Evolutionary conservation across 2,113 vertebrate genomes (phyloP).

Genomic region (Ceyx cyanopectus): DNA sequence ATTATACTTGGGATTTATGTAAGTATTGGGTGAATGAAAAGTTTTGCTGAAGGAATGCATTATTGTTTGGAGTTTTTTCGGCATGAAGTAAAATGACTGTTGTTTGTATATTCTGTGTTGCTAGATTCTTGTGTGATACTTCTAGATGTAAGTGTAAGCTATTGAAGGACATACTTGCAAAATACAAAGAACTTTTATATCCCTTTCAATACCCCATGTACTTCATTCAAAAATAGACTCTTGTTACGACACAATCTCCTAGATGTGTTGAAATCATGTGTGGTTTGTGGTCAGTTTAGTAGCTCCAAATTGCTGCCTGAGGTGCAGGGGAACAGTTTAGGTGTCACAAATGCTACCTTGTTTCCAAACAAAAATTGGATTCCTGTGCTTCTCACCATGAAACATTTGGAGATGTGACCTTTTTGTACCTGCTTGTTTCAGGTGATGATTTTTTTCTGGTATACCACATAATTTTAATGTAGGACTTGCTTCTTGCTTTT

Average conservation of each 20-base stretch:
- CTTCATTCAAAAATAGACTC: neutral
- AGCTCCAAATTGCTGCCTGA: constrained; percentile 11
- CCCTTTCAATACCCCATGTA: neutral
- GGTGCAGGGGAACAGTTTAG: neutral
- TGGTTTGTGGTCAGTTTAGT: constrained; percentile 31
- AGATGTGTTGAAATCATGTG: neutral
- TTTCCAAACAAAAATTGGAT: constrained; percentile 19
- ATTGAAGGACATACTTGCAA: neutral
- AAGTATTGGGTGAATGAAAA: neutral
- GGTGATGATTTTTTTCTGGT: neutral
- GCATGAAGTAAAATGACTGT: neutral
- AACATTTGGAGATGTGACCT: neutral
- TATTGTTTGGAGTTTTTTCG: neutral
- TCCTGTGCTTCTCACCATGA: neutral
- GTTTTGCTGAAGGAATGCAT: neutral
- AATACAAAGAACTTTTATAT: neutral
- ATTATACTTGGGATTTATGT: neutral
- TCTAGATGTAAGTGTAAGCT: neutral
- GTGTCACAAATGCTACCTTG: constrained; percentile 22
- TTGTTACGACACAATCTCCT: neutral
- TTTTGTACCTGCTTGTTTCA: neutral
- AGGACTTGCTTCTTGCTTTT: neutral
- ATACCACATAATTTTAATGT: neutral
- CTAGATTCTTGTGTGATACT: neutral
- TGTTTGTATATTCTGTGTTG: neutral